Base-by-base conservation (phyloP, 1,140 invertebrate genomes). In the Habropoda laboriosa region DNA sequence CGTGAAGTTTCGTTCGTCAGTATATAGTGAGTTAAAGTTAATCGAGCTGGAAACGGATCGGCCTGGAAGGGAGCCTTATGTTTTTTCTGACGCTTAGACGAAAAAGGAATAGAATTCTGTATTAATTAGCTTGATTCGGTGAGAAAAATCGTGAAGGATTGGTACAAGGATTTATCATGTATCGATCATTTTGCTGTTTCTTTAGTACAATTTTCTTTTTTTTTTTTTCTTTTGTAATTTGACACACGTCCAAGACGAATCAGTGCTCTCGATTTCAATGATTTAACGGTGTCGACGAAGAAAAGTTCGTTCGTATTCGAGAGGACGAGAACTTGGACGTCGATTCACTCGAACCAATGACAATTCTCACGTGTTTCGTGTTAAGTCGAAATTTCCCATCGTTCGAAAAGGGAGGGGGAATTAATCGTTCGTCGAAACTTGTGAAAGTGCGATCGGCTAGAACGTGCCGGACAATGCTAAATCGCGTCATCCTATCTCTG, bases 61-160 rank as follows among this genome's bases (percentile, higher is more conserved):
- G 61, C 75, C 75, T 74, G 71, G 75, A 79, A 82, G 77, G 84
- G 84, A 86, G 53, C 12, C 18, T 27, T 18, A 57, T 10, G 18
- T 16, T 24, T 6, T 32, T 79, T 21, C n/a, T n/a, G 32, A 68
- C n/a, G 27, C 27, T 53, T 47, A 51, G 66, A 7, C 18, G 49
- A 2, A 57, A 57, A 55, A 10, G 47, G 21, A 49, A 60, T 58
- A 21, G 27, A 72, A 51, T 47, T 55, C 13, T 64, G n/a, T 58
- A 63, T 21, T n/a, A 6, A 51, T 27, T 77, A 27, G 47, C 47
- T 51, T 49, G 2, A 35, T 73, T 10, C 32, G 51, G 27, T 8
- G 58, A 61, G 40, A 47, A 27, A 27, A 53, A 40, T 30, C 27
- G 21, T 57, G 13, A 42, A 21, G 21, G 40, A 49, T 13, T 21